Percentiles rank a stretch among this genome's conserved stretches.
Conservation (phyloP, 2,113 vertebrate genomes). For the Perca flavescens region DNA sequence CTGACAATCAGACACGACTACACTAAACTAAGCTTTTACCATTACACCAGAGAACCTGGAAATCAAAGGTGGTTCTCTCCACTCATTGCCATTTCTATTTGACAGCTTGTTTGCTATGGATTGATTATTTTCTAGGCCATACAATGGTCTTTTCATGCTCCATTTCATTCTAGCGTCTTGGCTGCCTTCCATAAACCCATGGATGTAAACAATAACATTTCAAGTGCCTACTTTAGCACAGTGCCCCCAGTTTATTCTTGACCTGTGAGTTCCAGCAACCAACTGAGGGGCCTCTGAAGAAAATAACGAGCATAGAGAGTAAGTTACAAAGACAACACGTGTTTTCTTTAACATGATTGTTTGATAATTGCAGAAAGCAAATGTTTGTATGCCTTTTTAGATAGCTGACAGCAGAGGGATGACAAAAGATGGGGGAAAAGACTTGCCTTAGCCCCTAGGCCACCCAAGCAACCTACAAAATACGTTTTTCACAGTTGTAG, state of each 20-base stretch:
- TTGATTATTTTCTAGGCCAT: not conserved
- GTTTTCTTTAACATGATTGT: not conserved
- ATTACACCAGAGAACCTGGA: not conserved
- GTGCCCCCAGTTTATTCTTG: not conserved
- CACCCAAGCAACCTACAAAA: too few relatives aligned
- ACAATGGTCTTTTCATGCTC: not conserved
- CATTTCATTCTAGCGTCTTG: not conserved
- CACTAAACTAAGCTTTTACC: not conserved
- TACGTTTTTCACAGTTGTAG: too few relatives aligned
- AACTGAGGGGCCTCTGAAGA: not conserved
- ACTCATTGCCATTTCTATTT: not conserved
- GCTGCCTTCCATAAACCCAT: not conserved
- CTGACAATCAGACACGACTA: not conserved
- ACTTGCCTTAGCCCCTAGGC: too few relatives aligned
- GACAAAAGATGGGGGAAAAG: not conserved
- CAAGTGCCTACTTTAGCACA: not conserved
- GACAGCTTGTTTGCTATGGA: not conserved
- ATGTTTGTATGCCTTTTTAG: not conserved
- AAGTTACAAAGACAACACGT: not conserved
- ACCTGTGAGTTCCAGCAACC: not conserved
- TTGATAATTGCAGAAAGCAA: not conserved
- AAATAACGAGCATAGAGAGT: not conserved
- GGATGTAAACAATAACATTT: conserved; percentile 11
- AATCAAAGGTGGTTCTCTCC: not conserved
- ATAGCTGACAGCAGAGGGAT: not conserved